Evolutionary conservation across 2,888 invertebrate species (phyloP), one percentile per base, ranked within the genome.

Genomic region (Crossocerus cetratus): DNA sequence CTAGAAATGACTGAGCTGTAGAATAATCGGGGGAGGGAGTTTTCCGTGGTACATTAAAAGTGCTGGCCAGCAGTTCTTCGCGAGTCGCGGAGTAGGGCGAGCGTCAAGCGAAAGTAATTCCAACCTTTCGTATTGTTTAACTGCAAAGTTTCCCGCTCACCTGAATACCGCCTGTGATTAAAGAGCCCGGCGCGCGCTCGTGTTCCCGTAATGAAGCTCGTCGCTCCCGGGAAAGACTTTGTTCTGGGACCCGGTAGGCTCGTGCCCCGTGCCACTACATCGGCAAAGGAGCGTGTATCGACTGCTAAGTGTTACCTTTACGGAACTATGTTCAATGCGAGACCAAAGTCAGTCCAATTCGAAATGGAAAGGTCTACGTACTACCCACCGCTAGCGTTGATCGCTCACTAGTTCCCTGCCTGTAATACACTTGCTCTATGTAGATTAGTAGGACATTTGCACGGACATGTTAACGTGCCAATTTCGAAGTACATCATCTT

Each of bases 211-310:
- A 75, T 65, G 80, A 75, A 75, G 70, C 77, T 75, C 72, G 66
- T 75, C 75, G 67, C 65, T 77, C 72, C 56, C 76, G 71, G 77
- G 71, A 80, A 69, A 71, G 76, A 80, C 73, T 76, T 80, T 77
- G 76, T 77, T 77, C 70, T 57, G 43, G 60, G 72, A 77, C 71
- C 71, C 71, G 44, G 21, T 14, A 45, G 56, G 60, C 32, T 60
- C 72, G 61, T 63, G 60, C 21, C 32, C 56, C 72, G 61, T 63
- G 60, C 21, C 43, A 58, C 69, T 56, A 66, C 69, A 59, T 11
- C 11, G 0, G 2, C 8, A 32, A 3, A 4, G 1, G 0, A 63
- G 65, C 62, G 72, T 63, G 72, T 72, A 80, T 80, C 75, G 80
- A 72, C 74, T 74, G 72, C 53, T 62, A 72, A 76, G 65, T 32